A percentile compares a stretch with the other conserved stretches of the same genome.
Conservation (phyloP, 2,113 vertebrate genomes). For the Chloebia gouldiae region DNA sequence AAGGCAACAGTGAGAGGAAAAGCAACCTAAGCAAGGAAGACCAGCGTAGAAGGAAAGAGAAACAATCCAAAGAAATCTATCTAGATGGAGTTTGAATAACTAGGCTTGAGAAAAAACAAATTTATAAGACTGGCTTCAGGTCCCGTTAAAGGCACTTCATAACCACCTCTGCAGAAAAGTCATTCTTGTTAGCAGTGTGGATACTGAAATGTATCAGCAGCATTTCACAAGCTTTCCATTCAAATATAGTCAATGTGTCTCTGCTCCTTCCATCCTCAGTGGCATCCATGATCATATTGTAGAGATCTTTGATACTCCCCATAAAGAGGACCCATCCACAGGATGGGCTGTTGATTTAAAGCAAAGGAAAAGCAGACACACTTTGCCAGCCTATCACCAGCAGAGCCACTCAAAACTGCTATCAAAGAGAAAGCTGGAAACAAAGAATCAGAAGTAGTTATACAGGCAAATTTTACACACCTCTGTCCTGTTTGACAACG, state of each 20-base stretch:
- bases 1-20: background rate
- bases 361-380: background rate
- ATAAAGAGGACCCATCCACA: background rate
- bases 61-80: background rate
- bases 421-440: background rate
- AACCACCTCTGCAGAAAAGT: background rate
- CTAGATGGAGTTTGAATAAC: background rate
- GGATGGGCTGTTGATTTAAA: background rate
- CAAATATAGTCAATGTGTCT: background rate
- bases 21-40: background rate
- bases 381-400: background rate
- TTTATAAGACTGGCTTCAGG: background rate
- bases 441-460: background rate
- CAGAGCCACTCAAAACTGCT: background rate
- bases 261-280: background rate
- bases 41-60: background rate
- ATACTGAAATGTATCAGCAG: background rate
- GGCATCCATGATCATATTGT: background rate
- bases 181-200: background rate
- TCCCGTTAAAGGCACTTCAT: background rate
- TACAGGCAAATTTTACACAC: background rate
- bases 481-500: background rate
- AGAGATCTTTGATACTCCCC: background rate
- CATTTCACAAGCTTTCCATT: background rate
- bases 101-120: background rate